phyloP scores from a whole-genome alignment of 2,113 vertebrate genomes.

The Hemiprocne comata region DNA sequence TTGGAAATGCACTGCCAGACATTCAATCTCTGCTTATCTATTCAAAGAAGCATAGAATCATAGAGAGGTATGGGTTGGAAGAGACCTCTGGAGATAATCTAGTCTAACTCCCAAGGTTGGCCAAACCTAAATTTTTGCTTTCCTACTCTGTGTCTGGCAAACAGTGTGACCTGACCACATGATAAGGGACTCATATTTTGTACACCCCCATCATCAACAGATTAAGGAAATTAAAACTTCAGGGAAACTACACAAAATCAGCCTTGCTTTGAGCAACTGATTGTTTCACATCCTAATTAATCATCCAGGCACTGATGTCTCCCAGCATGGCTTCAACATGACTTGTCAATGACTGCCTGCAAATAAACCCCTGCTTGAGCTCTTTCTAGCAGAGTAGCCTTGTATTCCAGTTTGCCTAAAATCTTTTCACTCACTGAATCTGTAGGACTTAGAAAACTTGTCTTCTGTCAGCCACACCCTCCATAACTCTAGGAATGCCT shows the following conservation, averaged over 20 bases:
- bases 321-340: background rate
- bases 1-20: background rate
- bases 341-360: background rate
- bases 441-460: background rate
- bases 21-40: background rate
- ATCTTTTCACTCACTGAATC: rapidly evolving
- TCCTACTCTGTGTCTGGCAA: background rate
- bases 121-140: background rate
- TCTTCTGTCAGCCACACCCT: background rate
- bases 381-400: background rate
- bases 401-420: background rate
- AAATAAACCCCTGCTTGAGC: background rate
- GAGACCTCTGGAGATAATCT: no score
- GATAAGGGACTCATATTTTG: background rate
- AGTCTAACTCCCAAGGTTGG: no score
- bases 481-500: background rate
- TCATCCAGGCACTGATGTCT: background rate
- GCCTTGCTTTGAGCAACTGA: background rate
- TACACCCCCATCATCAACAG: background rate
- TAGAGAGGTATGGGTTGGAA: no score
- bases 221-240: background rate
- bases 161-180: background rate
- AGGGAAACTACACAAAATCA: background rate
- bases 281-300: background rate
- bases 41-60: no score